Percentiles rank a stretch among this genome's conserved stretches.
These are phyloP conservation scores for Slavum lentiscoides DNA, from an alignment of 2,888 invertebrate species.

Conservation along the genomic window DNA sequence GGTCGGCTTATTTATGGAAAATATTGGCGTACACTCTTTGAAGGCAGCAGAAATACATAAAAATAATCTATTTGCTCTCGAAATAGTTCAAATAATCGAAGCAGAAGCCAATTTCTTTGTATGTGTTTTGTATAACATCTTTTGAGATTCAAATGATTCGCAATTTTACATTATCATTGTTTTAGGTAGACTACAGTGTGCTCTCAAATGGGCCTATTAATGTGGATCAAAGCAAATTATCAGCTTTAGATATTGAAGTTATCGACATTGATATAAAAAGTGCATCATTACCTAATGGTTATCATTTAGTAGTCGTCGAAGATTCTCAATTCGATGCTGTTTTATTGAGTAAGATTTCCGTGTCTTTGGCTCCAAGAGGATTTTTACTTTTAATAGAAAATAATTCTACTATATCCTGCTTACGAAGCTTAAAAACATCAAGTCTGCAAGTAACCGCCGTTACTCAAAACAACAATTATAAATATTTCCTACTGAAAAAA, in stretches of 20 bases:
- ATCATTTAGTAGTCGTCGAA: constrained; percentile 27
- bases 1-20: constrained; percentile 48
- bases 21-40: constrained; percentile 11
- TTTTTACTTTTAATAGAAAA: constrained; percentile 41
- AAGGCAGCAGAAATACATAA: constrained; percentile 35
- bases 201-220: constrained; percentile 10
- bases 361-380: constrained; percentile 22
- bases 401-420: not conserved
- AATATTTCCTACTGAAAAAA: constrained; percentile 38
- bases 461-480: constrained; percentile 13
- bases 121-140: not conserved
- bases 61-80: not conserved
- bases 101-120: constrained; percentile 46
- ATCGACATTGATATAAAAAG: constrained; percentile 20
- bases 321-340: constrained; percentile 8
- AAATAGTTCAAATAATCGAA: constrained; percentile 37
- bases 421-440: not conserved
- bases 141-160: not conserved
- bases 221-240: constrained; percentile 24
- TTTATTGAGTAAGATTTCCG: constrained; percentile 26
- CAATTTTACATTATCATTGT: not conserved
- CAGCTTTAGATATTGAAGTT: constrained; percentile 27
- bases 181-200: constrained; percentile 34
- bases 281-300: not conserved
- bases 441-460: constrained; percentile 21